phyloP scores from a whole-genome alignment of 1,140 invertebrate species.

The Cepaea nemoralis region DNA sequence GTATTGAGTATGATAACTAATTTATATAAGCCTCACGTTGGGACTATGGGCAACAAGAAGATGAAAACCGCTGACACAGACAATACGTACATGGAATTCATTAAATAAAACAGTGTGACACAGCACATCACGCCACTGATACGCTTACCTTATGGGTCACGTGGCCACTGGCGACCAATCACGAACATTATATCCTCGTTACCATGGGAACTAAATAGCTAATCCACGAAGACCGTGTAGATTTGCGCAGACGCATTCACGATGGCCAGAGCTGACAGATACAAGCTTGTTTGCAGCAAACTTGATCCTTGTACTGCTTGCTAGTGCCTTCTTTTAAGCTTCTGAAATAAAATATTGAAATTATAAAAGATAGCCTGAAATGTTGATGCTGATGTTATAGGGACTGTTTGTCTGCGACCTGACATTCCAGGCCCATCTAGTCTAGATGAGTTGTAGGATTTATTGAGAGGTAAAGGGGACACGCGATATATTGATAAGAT shows the following conservation, averaged over 20 bases:
- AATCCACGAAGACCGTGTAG: background rate
- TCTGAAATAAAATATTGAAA: background rate
- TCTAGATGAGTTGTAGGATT: no score
- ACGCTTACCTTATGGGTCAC: constrained; percentile 6
- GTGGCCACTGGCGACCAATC: background rate
- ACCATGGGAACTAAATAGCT: background rate
- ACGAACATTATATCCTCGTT: background rate
- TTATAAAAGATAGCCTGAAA: background rate
- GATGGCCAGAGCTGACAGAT: background rate
- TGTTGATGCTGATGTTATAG: no score
- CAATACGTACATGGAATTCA: no score
- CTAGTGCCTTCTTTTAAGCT: background rate
- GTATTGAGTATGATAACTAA: no score
- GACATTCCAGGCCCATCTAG: no score
- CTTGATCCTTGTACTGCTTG: background rate
- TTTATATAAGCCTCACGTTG: no score
- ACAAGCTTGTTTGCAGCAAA: background rate
- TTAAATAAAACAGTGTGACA: no score
- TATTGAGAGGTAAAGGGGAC: no score
- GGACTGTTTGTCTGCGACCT: no score
- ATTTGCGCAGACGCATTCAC: background rate
- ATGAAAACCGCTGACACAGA: no score
- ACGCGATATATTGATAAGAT: no score
- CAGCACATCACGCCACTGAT: background rate
- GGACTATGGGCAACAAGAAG: no score